Base-by-base conservation (phyloP, 2,888 invertebrate species). In the Parnassius orleans region DNA sequence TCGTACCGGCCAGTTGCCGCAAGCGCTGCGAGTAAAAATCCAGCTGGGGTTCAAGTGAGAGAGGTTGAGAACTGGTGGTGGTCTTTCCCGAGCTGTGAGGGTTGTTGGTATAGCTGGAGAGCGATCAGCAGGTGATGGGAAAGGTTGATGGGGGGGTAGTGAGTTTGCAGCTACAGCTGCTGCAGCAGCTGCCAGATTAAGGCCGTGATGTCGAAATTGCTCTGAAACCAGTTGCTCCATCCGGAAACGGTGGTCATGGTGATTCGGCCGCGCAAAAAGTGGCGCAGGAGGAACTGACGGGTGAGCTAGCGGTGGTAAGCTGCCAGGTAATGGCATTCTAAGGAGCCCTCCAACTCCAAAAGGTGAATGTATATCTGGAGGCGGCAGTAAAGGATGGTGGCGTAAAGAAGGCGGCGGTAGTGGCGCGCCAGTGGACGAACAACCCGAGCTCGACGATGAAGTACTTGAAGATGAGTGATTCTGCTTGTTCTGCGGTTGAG, bases 21-120 rank as follows among this genome's bases (percentile, higher is more conserved):
- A 98, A 96, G 95, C 98, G 96, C 95, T 98, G 98, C 93, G 98
- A 98, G 95, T 98, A 99, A 95, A 98, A 98, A 95, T 98, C 98
- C 95, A 98, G 95, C 93, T 96, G 96, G 84, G 96, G 96, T 93
- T 96, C 97, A 76, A 95, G 92, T 86, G 94, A 94, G 72, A 95
- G 93, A 72, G 94, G 94, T 85, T 94, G 95, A 71, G 93, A 94
- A 92, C 88, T 65, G 92, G 88, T 70, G 90, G 90, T 66, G 76
- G 80, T 73, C 92, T 80, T 47, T 92, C 92, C 70, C 92, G 82
- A 61, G 92, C 85, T 65, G 93, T 87, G 60, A 92, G 78, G 63
- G 93, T 92, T 63, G 92, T 92, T 55, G 93, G 92, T 70, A 90
- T 84, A 65, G 84, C 86, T 59, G 93, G 92, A 70, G 93, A 93